phyloP scores from a whole-genome alignment of 2,888 invertebrate species.

The Drosophila nr. fundita region DNA sequence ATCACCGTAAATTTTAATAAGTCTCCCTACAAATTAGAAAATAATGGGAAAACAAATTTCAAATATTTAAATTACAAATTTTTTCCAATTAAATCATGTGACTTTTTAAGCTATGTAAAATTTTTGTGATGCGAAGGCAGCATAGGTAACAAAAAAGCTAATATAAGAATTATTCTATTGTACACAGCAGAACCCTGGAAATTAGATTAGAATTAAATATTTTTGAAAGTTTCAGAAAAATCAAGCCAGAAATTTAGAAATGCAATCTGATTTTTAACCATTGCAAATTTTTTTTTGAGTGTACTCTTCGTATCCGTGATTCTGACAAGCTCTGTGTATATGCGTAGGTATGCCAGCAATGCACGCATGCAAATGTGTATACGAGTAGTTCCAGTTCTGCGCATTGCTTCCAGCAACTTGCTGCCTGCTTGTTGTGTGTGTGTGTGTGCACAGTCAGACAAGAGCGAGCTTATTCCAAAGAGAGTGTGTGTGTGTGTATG shows the following conservation, averaged over 20 bases:
- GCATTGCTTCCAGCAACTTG: constrained; percentile 16
- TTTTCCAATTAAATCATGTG: no score
- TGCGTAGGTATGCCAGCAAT: constrained; percentile 84
- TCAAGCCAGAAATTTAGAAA: no score
- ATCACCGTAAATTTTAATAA: neutral
- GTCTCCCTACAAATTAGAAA: no score
- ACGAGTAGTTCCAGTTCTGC: constrained; percentile 62
- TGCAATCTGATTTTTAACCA: constrained; percentile 7
- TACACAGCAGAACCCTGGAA: no score
- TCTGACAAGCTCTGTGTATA: constrained; percentile 71
- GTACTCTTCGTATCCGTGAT: constrained; percentile 1
- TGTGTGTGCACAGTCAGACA: constrained; percentile 1
- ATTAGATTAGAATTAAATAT: no score
- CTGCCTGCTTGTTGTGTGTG: neutral
- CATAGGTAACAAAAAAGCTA: no score
- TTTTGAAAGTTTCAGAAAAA: no score
- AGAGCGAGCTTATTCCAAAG: neutral
- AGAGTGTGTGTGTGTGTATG: neutral
- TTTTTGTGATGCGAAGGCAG: no score
- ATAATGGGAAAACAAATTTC: no score
- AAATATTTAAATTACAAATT: no score
- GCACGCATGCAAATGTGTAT: constrained; percentile 80
- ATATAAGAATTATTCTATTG: no score
- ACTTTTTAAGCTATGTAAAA: no score
- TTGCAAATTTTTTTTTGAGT: constrained; percentile 11